Evolutionary conservation across 2,113 vertebrate species (phyloP).

Genomic region (Mobula hypostoma): DNA sequence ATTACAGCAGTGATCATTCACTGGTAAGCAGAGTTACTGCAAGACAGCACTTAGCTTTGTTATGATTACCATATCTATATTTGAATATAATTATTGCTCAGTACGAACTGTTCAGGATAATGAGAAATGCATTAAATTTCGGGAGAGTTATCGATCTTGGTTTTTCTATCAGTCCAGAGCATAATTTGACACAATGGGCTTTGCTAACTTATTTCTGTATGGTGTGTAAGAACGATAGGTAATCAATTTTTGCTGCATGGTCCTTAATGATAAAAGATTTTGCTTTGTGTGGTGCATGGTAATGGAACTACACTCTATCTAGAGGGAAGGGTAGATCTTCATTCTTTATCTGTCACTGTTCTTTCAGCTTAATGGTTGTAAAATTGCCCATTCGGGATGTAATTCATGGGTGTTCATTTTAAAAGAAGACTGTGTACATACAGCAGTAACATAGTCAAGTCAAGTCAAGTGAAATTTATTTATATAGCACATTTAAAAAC

Average conservation of each 20-base stretch:
- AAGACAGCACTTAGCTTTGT: not conserved
- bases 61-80: not conserved
- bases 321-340: not conserved
- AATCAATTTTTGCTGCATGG: not conserved
- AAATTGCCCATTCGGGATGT: not conserved
- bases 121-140: not conserved
- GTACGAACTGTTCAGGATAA: not conserved
- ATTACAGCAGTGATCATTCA: not conserved
- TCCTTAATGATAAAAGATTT: not conserved
- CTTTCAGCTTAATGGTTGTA: not conserved
- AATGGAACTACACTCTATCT: not conserved
- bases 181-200: not conserved
- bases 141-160: not conserved
- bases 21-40: not conserved
- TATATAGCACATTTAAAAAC: too few relatives aligned
- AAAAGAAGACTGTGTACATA: not conserved
- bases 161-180: not conserved
- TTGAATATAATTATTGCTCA: constrained; percentile 9
- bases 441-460: not conserved
- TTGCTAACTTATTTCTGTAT: not conserved
- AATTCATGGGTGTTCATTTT: not conserved
- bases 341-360: constrained; percentile 14
- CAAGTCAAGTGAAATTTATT: too few relatives aligned
- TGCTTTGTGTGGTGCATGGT: not conserved
- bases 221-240: not conserved